Conservation (phyloP, 2,797 vertebrate genomes). For the Thunnus albacares region DNA sequence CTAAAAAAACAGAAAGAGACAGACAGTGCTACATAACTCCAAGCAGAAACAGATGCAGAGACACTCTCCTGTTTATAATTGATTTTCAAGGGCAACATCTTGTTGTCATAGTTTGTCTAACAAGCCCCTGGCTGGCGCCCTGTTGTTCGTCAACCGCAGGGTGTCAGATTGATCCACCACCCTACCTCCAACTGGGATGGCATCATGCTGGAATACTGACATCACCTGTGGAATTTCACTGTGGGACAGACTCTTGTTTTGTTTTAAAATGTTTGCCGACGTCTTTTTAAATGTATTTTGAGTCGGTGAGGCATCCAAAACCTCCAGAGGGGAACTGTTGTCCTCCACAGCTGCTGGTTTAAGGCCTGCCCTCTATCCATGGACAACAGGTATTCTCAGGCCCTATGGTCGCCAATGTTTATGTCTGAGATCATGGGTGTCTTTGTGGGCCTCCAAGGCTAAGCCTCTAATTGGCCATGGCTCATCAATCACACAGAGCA, state of each 20-base stretch:
- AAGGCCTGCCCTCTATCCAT: constrained; percentile 46
- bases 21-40: constrained; percentile 77
- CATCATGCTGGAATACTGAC: constrained; percentile 66
- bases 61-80: constrained; percentile 84
- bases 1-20: constrained; percentile 55
- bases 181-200: constrained; percentile 32
- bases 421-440: constrained; percentile 78
- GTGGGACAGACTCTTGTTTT: constrained; percentile 51
- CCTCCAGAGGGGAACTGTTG: constrained; percentile 44
- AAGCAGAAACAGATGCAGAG: constrained; percentile 86
- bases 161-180: constrained; percentile 56
- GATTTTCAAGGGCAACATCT: constrained; percentile 87
- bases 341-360: constrained; percentile 58
- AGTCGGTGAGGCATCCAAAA: constrained; percentile 67
- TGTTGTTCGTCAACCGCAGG: constrained; percentile 74
- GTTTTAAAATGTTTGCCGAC: constrained; percentile 35
- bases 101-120: constrained; percentile 88
- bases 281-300: constrained; percentile 70
- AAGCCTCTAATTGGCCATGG: constrained; percentile 88
- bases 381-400: constrained; percentile 81
- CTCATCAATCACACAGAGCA: constrained; percentile 85
- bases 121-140: constrained; percentile 82
- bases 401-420: constrained; percentile 78
- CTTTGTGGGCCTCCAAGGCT: constrained; percentile 80
- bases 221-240: constrained; percentile 66